Evolutionary conservation across 2,888 invertebrate species (phyloP), one percentile per base, ranked within the genome.

Genomic region (Zaprionus lineosus): DNA sequence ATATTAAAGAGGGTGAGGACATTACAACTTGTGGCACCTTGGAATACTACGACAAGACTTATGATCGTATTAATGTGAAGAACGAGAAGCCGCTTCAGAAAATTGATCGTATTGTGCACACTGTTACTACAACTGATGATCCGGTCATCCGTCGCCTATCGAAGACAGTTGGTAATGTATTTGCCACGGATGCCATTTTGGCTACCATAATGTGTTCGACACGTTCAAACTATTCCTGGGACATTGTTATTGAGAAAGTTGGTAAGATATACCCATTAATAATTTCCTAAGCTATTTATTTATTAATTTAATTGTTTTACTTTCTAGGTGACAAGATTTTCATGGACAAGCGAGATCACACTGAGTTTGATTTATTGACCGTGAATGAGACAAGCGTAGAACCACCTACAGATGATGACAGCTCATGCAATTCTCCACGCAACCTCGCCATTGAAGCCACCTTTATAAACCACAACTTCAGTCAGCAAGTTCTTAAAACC

Each of bases 201-300:
- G 98, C 99, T 0, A 98, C 99, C 0, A 95, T 99, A 75, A 99
- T 99, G 99, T 98, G 98, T 90, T 97, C 97, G 90, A 97, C 98
- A 1, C 94, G 99, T 21, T 99, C 98, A 29, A 97, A 97, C 88
- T 99, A 99, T 90, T 98, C 98, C 0, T 99, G 99, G 99, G 99
- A 99, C 90, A 97, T 99, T 87, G 97, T 99, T 43, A 98, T 99
- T 84, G 97, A 97, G 88, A 97, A 97, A 90, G 95, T 97, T 87
- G 96, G 94, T 93, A 86, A 86, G 90, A 21, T 24, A 28, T 36
- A n/a, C n/a, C n/a, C n/a, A 3, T 12, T 14, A 4, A 9, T 8
- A 6, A 14, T 1, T 9, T 28, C 14, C 2, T 8, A 9, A 18
- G 3, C 6, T 19, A 9, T 8, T 9, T 37, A 2, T 21, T 2